Percentiles rank a stretch among this genome's conserved stretches.
Evolutionary conservation across 2,888 invertebrate species (phyloP).

Genomic region (Microlaimidae sp.): DNA sequence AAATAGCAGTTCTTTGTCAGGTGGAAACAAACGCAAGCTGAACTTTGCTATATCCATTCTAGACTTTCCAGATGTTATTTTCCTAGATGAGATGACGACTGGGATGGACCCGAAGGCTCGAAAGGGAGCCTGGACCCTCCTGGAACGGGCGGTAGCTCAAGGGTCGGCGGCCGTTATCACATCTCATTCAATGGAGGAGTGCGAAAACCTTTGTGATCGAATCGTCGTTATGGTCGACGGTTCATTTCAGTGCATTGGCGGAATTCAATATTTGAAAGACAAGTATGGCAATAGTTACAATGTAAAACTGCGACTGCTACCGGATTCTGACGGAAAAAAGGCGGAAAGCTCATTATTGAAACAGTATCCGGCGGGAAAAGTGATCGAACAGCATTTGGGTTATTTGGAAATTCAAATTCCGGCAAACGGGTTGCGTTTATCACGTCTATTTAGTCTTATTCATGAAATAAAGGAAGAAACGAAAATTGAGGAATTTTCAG

Average conservation of each 20-base stretch:
- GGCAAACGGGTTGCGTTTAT: background rate
- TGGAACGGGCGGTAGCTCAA: background rate
- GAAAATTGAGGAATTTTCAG: background rate
- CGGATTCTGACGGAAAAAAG: no score
- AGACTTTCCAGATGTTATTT: constrained; percentile 62
- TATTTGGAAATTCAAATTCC: background rate
- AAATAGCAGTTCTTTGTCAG: constrained; percentile 45
- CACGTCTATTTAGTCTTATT: background rate
- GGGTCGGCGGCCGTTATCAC: background rate
- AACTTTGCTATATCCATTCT: constrained; percentile 62
- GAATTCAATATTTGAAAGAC: no score
- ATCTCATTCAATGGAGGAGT: no score
- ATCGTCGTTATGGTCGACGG: no score
- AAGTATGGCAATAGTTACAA: no score
- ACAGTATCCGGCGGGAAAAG: no score
- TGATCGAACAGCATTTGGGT: background rate
- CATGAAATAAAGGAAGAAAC: background rate
- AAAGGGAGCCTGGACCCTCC: constrained; percentile 42
- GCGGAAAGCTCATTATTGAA: no score
- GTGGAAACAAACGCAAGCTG: constrained; percentile 67
- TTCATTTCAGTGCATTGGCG: no score
- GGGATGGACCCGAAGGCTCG: constrained; percentile 39
- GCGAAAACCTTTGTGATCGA: no score
- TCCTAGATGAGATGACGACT: constrained; percentile 51
- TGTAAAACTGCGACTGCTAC: no score